A percentile compares a stretch with the other conserved stretches of the same genome.
Evolutionary conservation across 2,797 vertebrate species (phyloP).

Genomic region (Neostethus bicornis): DNA sequence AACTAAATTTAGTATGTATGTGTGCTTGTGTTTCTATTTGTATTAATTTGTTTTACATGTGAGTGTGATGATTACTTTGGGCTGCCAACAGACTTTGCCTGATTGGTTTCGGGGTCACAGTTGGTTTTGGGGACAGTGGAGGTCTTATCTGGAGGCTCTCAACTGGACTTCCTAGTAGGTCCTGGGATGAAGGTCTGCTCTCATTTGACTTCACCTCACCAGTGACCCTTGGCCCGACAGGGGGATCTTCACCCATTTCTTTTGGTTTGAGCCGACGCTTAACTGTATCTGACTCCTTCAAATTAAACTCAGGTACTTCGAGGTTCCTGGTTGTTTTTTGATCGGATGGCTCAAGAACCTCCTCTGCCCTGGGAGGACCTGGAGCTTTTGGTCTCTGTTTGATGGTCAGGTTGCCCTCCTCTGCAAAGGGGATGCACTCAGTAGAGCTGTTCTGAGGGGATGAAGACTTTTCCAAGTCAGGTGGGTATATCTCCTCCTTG

Average conservation of each 20-base stretch:
- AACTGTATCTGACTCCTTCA: conserved; percentile 95
- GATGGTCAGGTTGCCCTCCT: conserved; percentile 96
- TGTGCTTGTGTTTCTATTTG: too few relatives aligned
- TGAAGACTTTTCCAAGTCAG: conserved; percentile 61
- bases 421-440: conserved; percentile 94
- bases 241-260: conserved; percentile 77
- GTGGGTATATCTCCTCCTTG: conserved; percentile 73
- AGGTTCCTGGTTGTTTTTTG: conserved; percentile 27
- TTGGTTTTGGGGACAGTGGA: conserved; percentile 72
- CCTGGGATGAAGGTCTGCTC: conserved; percentile 37
- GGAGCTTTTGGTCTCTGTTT: conserved; percentile 92
- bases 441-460: conserved; percentile 92
- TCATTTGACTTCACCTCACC: not conserved
- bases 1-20: too few relatives aligned
- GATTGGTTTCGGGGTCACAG: conserved; percentile 65
- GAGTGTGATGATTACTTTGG: conserved; percentile 44
- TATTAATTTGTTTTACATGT: too few relatives aligned
- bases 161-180: conserved; percentile 67
- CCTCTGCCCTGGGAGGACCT: conserved; percentile 70
- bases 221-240: conserved; percentile 63
- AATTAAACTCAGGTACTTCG: conserved; percentile 87
- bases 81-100: conserved; percentile 66
- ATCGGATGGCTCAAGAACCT: conserved; percentile 41
- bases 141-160: conserved; percentile 56
- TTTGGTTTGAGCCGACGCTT: conserved; percentile 90